phyloP scores from a whole-genome alignment of 2,797 vertebrate genomes.

The Euthynnus affinis region DNA sequence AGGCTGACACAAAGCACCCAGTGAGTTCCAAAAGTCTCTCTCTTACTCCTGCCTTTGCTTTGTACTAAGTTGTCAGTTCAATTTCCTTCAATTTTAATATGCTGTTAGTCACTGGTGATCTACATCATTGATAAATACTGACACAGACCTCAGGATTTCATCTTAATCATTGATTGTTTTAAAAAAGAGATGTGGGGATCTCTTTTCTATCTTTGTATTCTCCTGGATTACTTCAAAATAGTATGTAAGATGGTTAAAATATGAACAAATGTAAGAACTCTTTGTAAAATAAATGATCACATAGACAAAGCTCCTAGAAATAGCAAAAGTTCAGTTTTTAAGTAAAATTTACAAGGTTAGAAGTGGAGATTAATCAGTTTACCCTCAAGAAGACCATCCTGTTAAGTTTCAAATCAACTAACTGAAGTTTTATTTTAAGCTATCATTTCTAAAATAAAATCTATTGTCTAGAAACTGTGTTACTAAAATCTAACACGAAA shows the following conservation, averaged over 20 bases:
- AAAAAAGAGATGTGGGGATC: neutral
- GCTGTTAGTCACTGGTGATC: neutral
- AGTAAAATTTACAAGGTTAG: neutral
- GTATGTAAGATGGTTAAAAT: no score
- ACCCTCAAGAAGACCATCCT: neutral
- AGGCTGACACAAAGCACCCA: constrained; percentile 47
- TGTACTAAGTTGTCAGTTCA: constrained; percentile 9
- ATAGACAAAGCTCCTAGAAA: no score
- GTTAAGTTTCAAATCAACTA: no score
- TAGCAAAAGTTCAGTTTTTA: no score
- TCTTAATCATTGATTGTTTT: neutral
- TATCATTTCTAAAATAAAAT: neutral
- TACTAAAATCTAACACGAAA: neutral
- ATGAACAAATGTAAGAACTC: no score
- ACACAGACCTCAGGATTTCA: neutral
- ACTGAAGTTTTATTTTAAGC: neutral
- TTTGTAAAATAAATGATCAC: no score
- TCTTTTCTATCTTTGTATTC: constrained; percentile 5
- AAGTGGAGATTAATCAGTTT: neutral
- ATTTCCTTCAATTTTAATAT: constrained; percentile 12
- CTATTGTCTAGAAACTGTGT: no score
- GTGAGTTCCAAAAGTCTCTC: constrained; percentile 33
- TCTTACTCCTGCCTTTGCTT: constrained; percentile 31
- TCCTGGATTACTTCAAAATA: no score
- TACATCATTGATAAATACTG: constrained; percentile 16